Evolutionary conservation across 1,140 invertebrate genomes (phyloP).

Genomic region (Pentalonia nigronervosa): DNA sequence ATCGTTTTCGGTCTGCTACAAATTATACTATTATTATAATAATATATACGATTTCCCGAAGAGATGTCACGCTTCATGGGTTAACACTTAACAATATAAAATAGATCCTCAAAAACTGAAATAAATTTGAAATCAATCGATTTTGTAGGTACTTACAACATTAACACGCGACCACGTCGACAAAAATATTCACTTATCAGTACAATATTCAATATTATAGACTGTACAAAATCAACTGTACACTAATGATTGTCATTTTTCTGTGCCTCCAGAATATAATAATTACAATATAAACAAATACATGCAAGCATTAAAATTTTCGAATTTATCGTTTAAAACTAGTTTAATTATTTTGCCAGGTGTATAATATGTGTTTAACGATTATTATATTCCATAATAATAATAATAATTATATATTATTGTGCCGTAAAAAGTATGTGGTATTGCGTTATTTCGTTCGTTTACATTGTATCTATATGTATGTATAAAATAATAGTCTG

Average conservation of each 20-base stretch:
- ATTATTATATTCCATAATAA: slow-evolving; percentile 6
- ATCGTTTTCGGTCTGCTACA: neutral
- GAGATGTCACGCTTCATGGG: neutral
- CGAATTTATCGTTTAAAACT: neutral
- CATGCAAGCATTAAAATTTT: neutral
- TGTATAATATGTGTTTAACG: neutral
- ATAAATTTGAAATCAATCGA: neutral
- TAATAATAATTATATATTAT: slow-evolving; percentile 19
- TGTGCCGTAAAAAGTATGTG: slow-evolving; percentile 4
- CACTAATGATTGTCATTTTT: neutral
- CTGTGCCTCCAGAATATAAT: neutral
- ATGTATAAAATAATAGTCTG: neutral
- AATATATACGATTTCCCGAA: neutral
- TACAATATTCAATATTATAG: neutral
- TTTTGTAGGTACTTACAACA: neutral
- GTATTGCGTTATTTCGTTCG: neutral
- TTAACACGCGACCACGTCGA: neutral
- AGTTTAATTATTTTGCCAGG: neutral
- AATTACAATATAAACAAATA: neutral
- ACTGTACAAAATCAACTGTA: neutral
- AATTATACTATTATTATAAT: neutral
- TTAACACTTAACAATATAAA: neutral
- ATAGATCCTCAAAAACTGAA: neutral
- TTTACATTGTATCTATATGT: neutral
- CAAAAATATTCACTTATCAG: neutral